Evolutionary conservation across 2,113 vertebrate species (phyloP).

Genomic region (Pituophis catenifer): DNA sequence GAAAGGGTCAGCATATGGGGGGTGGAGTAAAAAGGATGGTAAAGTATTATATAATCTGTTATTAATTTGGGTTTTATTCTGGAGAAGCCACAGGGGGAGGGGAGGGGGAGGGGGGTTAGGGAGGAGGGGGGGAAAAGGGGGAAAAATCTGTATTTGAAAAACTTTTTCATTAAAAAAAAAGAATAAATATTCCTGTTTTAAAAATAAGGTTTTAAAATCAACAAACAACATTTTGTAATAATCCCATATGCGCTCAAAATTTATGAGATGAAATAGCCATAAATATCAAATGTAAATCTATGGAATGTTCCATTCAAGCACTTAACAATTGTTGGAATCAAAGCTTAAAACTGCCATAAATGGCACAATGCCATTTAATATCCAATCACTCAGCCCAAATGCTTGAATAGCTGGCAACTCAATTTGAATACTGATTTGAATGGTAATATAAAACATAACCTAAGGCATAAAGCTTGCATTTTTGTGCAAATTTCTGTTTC

Average conservation of each 20-base stretch:
- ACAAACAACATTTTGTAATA: not conserved
- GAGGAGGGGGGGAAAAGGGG: no score
- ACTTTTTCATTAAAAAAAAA: no score
- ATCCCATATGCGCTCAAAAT: not conserved
- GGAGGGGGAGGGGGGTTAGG: no score
- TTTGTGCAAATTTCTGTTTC: not conserved
- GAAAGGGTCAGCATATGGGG: no score
- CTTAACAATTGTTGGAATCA: conserved; percentile 37
- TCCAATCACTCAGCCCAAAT: conserved; percentile 42
- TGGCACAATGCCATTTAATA: conserved; percentile 52
- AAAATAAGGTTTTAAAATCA: not conserved
- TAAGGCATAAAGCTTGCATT: not conserved
- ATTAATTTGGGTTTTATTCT: no score
- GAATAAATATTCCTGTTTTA: not conserved
- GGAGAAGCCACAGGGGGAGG: no score
- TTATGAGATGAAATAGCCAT: not conserved
- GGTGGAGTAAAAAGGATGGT: no score
- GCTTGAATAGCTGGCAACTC: conserved; percentile 45
- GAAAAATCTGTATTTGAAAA: no score
- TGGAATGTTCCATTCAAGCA: conserved; percentile 30
- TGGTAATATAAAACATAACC: conserved; percentile 31
- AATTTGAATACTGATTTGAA: conserved; percentile 61
- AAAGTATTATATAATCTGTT: no score
- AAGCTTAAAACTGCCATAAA: conserved; percentile 37
- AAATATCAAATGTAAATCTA: conserved; percentile 16